A percentile compares a stretch with the other conserved stretches of the same genome.
These are phyloP conservation scores for Silurus glanis DNA, from an alignment of 2,113 vertebrate genomes.

Conservation along the genomic window DNA sequence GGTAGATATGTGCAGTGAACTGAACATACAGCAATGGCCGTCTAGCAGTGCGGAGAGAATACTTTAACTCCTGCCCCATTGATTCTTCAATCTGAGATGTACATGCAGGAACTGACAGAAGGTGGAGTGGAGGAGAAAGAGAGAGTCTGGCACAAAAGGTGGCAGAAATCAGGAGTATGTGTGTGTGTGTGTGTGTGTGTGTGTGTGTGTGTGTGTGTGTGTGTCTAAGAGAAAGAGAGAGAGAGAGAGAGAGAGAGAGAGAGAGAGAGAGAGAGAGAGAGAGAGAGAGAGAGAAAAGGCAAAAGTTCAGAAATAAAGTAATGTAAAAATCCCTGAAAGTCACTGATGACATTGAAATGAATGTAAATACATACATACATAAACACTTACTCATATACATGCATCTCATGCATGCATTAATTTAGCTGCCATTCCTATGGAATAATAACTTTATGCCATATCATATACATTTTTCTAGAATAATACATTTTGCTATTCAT, in stretches of 20 bases:
- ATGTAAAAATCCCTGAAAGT: not conserved
- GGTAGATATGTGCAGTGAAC: conserved; percentile 60
- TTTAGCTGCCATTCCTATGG: conserved; percentile 29
- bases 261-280: not conserved
- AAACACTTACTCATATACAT: not conserved
- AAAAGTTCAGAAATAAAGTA: not conserved
- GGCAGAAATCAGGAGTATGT: not conserved
- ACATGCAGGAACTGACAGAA: conserved; percentile 3
- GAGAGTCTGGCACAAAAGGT: not conserved
- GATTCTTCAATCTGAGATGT: conserved; percentile 22
- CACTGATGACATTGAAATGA: not conserved
- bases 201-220: too few species aligned
- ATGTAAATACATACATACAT: not conserved
- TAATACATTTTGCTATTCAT: not conserved
- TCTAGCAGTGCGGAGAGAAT: conserved; percentile 10
- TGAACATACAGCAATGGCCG: conserved; percentile 44
- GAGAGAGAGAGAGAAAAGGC: not conserved
- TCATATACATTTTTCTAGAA: not conserved
- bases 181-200: not conserved
- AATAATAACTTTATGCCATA: conserved; percentile 49
- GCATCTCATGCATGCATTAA: not conserved
- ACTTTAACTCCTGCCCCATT: not conserved
- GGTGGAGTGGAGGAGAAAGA: not conserved
- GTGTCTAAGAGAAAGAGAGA: not conserved
- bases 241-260: not conserved